Evolutionary conservation across 1,140 invertebrate species (phyloP).

Genomic region (Melipona quadrifasciata): DNA sequence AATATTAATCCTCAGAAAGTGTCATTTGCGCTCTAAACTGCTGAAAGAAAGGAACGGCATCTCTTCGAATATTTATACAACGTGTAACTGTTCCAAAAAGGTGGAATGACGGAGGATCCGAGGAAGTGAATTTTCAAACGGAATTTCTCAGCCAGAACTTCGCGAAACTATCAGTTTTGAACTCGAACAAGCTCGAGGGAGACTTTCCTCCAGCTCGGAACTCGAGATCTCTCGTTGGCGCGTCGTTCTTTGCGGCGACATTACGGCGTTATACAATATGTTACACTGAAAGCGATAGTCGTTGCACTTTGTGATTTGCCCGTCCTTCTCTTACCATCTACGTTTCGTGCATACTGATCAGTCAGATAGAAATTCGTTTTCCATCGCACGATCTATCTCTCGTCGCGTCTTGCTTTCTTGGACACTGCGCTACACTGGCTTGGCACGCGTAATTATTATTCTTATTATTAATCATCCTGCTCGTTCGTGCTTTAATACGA

Average conservation of each 20-base stretch:
- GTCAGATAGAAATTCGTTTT: slow-evolving; percentile 27
- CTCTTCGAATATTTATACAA: too few relatives aligned
- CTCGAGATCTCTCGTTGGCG: slow-evolving; percentile 55
- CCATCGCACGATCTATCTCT: background rate
- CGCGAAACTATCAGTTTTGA: background rate
- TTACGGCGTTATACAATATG: slow-evolving; percentile 76
- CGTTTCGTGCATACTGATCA: slow-evolving; percentile 15
- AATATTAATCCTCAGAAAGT: too few relatives aligned
- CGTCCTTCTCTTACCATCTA: slow-evolving; percentile 31
- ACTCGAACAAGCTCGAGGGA: background rate
- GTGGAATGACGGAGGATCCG: too few relatives aligned
- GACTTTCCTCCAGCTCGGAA: background rate
- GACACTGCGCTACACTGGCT: slow-evolving; percentile 64
- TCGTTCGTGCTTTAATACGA: slow-evolving; percentile 64
- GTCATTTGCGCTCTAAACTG: too few relatives aligned
- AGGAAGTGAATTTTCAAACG: too few relatives aligned
- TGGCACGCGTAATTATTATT: slow-evolving; percentile 73
- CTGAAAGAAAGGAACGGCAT: too few relatives aligned
- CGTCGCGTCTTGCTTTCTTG: slow-evolving; percentile 12
- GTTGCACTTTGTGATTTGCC: slow-evolving; percentile 70
- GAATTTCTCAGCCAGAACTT: background rate
- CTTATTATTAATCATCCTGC: slow-evolving; percentile 37
- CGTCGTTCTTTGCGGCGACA: slow-evolving; percentile 45
- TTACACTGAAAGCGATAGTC: slow-evolving; percentile 80
- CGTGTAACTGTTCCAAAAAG: too few relatives aligned